phyloP scores from a whole-genome alignment of 2,888 invertebrate genomes.

The Tinea pellionella region DNA sequence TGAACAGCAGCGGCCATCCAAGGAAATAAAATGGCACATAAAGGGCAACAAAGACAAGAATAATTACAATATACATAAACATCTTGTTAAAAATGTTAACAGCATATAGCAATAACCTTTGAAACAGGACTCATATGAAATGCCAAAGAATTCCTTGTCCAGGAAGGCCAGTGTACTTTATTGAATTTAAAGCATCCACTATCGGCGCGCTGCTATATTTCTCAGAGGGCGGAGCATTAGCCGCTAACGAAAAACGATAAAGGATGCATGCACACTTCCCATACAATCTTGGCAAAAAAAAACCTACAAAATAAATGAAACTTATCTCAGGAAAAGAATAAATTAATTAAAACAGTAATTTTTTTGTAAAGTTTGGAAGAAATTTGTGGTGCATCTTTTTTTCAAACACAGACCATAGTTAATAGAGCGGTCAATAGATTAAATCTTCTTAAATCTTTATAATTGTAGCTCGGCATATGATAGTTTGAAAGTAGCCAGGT shows the following conservation, averaged over 20 bases:
- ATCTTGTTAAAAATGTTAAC: background rate
- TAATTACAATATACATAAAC: slow-evolving; percentile 2
- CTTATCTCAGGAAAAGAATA: too few relatives aligned
- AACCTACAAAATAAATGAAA: background rate
- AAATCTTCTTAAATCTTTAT: too few relatives aligned
- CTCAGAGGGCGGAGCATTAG: slow-evolving; percentile 31
- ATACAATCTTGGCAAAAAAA: slow-evolving; percentile 24
- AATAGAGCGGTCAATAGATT: too few relatives aligned
- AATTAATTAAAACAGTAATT: too few relatives aligned
- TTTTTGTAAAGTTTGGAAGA: too few relatives aligned
- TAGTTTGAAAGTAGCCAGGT: too few relatives aligned
- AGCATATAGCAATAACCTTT: slow-evolving; percentile 3
- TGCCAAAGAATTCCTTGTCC: slow-evolving; percentile 11
- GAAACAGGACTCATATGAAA: background rate
- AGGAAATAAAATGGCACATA: slow-evolving; percentile 1
- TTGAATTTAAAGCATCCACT: slow-evolving; percentile 44
- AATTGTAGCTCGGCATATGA: too few relatives aligned
- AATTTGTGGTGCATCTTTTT: too few relatives aligned
- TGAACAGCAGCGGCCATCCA: background rate
- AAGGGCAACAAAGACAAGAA: slow-evolving; percentile 8
- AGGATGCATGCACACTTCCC: slow-evolving; percentile 44
- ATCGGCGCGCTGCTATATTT: slow-evolving; percentile 36
- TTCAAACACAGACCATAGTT: too few relatives aligned
- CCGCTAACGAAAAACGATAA: slow-evolving; percentile 41
- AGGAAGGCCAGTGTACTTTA: slow-evolving; percentile 23